These are phyloP conservation scores for Vulpes lagopus DNA, from an alignment of 2,113 vertebrate species.

Conservation along the genomic window DNA sequence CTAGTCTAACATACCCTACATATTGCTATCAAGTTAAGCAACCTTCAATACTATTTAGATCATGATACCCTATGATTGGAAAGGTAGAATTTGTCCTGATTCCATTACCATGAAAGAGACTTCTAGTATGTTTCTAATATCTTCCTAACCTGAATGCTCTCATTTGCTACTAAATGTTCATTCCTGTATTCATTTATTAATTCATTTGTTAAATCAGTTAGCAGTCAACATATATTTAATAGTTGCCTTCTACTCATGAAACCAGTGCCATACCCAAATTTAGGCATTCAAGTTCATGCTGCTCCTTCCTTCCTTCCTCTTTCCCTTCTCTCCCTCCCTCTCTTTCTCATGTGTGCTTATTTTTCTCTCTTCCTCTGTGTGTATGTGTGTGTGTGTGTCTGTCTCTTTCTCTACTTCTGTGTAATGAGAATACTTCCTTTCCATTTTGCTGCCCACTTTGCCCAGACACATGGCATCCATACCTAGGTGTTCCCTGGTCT, in stretches of 20 bases:
- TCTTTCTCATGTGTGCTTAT: neutral
- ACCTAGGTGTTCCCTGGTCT: neutral
- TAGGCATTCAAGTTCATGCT: neutral
- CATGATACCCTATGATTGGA: neutral
- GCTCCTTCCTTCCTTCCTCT: too few species aligned
- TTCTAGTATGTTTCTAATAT: neutral
- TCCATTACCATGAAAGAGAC: neutral
- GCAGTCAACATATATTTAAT: neutral
- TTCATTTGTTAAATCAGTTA: neutral
- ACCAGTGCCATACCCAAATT: neutral
- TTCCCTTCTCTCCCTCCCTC: neutral
- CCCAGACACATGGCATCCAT: neutral
- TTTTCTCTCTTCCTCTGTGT: neutral
- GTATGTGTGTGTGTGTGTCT: neutral
- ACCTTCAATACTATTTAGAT: neutral
- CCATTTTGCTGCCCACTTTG: rapidly evolving
- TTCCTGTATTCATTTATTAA: neutral
- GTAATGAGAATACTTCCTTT: neutral
- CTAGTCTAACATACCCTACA: too few species aligned
- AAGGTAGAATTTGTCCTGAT: neutral
- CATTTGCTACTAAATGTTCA: neutral
- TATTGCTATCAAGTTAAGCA: neutral
- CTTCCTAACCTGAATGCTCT: neutral
- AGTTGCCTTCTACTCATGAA: neutral
- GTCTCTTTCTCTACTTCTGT: neutral